phyloP scores from a whole-genome alignment of 2,797 vertebrate genomes.

The Poecilia velifera region DNA sequence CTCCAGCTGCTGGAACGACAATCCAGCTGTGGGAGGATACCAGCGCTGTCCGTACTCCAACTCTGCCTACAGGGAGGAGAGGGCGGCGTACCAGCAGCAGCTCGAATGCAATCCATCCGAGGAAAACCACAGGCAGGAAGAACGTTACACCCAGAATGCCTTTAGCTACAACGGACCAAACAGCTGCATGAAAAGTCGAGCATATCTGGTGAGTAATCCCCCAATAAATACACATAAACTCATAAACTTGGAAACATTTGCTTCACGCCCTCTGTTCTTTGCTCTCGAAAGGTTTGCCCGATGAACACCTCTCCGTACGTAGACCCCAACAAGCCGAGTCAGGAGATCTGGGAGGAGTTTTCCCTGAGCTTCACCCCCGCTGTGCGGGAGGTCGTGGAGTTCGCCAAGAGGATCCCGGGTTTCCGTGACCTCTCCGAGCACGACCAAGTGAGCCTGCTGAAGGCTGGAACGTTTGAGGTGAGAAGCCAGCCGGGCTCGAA shows the following conservation, averaged over 20 bases:
- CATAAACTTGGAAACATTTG: background rate
- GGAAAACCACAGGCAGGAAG: constrained; percentile 72
- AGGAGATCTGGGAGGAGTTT: constrained; percentile 99
- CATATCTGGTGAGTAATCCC: constrained; percentile 65
- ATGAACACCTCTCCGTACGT: constrained; percentile 93
- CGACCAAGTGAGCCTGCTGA: constrained; percentile 96
- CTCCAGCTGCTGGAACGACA: constrained; percentile 77
- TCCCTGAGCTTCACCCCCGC: constrained; percentile 97
- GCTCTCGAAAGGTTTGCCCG: constrained; percentile 87
- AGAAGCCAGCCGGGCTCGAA: constrained; percentile 33
- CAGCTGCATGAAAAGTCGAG: constrained; percentile 47
- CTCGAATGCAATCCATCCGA: constrained; percentile 76
- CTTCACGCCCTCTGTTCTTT: background rate
- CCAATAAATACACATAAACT: background rate
- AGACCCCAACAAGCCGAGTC: constrained; percentile 90
- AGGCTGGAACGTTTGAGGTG: constrained; percentile 98
- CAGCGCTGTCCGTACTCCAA: constrained; percentile 70
- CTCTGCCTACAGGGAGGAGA: constrained; percentile 81
- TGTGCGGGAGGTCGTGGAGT: constrained; percentile 97
- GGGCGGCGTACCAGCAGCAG: constrained; percentile 72
- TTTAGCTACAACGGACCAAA: constrained; percentile 65
- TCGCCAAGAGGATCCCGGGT: constrained; percentile 94
- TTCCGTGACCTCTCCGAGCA: constrained; percentile 94
- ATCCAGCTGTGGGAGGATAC: constrained; percentile 51
- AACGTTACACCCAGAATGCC: constrained; percentile 45